Percentiles rank a stretch among this genome's conserved stretches.
phyloP scores from a whole-genome alignment of 2,113 vertebrate species.

The Hippocampus abdominalis region DNA sequence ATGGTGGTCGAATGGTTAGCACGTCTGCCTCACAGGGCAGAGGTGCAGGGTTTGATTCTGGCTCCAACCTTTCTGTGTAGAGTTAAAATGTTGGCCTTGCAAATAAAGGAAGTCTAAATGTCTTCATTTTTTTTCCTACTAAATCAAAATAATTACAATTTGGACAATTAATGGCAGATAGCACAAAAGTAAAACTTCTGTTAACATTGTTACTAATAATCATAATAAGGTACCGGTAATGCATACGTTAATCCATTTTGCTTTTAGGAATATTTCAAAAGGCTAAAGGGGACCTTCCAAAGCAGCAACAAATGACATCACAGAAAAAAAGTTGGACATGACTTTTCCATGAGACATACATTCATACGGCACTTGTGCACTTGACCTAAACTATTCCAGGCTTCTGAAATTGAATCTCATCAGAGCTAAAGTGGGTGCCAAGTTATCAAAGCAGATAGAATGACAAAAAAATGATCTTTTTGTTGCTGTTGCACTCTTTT shows the following conservation, averaged over 20 bases:
- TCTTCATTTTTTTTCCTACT: not conserved
- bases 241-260: not conserved
- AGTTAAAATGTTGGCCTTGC: not conserved
- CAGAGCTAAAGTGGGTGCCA: conserved; percentile 43
- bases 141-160: not conserved
- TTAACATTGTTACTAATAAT: no score
- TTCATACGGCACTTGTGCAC: conserved; percentile 13
- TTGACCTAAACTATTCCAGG: conserved; percentile 54
- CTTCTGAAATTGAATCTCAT: conserved; percentile 58
- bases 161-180: not conserved
- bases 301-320: not conserved
- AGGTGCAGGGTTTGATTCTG: no score
- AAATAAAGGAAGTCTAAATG: not conserved
- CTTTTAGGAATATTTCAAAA: not conserved
- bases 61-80: no score
- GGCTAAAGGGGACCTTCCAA: not conserved
- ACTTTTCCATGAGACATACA: not conserved
- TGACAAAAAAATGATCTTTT: not conserved
- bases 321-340: not conserved
- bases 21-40: no score
- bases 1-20: no score
- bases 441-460: not conserved
- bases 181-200: not conserved
- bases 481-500: not conserved
- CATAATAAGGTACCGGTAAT: not conserved